Conservation (phyloP, 2,888 invertebrate genomes). For the Andrena fulva region DNA sequence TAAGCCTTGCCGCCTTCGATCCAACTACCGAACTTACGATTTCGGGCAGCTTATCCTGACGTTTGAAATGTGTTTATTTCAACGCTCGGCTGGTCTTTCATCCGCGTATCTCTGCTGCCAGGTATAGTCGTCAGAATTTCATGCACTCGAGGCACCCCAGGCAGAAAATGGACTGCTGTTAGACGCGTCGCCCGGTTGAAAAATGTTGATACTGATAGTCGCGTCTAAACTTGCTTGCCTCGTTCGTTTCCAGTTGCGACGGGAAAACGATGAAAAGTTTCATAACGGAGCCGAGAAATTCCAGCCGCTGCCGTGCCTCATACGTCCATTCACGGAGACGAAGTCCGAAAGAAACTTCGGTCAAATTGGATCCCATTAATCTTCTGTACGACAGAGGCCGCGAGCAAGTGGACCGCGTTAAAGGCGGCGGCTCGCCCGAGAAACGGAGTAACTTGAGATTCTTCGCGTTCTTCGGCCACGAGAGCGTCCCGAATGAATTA, state of each 20-base stretch:
- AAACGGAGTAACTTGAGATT: constrained; percentile 42
- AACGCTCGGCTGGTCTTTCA: no score
- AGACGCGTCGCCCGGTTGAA: not conserved
- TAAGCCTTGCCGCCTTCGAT: no score
- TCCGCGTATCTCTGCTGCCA: no score
- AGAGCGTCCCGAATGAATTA: constrained; percentile 10
- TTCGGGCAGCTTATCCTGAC: no score
- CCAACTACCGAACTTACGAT: no score
- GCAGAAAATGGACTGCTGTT: no score
- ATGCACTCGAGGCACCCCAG: not conserved
- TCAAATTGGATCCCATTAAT: constrained; percentile 59
- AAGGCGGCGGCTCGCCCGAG: constrained; percentile 37
- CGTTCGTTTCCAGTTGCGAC: constrained; percentile 24
- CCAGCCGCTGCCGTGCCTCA: constrained; percentile 22
- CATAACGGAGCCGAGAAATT: constrained; percentile 32
- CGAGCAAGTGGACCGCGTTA: constrained; percentile 40
- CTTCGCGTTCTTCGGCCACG: constrained; percentile 2
- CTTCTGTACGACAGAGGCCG: constrained; percentile 34
- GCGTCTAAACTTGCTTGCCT: not conserved
- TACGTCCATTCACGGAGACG: constrained; percentile 29
- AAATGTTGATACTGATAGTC: not conserved
- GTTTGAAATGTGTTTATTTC: no score
- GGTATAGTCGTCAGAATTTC: not conserved
- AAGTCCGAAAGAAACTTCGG: constrained; percentile 37
- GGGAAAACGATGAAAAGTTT: constrained; percentile 30